A percentile compares a stretch with the other conserved stretches of the same genome.
These are phyloP conservation scores for Drosophila mimetica DNA, from an alignment of 2,888 invertebrate genomes.

Conservation along the genomic window DNA sequence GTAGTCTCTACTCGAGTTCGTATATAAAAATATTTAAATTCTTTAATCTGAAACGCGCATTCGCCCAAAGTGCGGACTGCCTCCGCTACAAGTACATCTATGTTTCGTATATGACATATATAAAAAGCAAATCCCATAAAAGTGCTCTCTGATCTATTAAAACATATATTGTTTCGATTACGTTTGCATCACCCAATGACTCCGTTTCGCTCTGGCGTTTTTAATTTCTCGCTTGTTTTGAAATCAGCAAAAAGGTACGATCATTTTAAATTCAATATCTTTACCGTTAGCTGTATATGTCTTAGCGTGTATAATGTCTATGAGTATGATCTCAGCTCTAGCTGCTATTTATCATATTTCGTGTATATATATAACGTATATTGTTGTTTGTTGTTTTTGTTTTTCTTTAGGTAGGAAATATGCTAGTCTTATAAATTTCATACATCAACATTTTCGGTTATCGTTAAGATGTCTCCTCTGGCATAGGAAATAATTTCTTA, in stretches of 20 bases:
- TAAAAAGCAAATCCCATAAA: conserved; percentile 74
- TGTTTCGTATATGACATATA: conserved; percentile 37
- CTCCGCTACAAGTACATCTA: conserved; percentile 36
- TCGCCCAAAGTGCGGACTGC: conserved; percentile 29
- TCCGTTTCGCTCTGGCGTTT: conserved; percentile 36
- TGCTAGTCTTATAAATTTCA: conserved; percentile 83
- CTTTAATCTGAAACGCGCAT: conserved; percentile 63
- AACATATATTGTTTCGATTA: conserved; percentile 72
- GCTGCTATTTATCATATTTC: conserved; percentile 58
- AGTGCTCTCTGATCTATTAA: conserved; percentile 59
- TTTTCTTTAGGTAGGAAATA: conserved; percentile 79
- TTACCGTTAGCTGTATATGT: conserved; percentile 30
- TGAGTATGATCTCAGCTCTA: conserved; percentile 60
- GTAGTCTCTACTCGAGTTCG: conserved; percentile 33
- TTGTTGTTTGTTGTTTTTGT: conserved; percentile 23
- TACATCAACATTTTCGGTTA: conserved; percentile 81
- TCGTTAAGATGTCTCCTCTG: conserved; percentile 48
- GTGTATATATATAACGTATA: conserved; percentile 59
- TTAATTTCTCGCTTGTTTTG: conserved; percentile 30
- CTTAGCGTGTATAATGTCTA: conserved; percentile 40
- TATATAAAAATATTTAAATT: conserved; percentile 78
- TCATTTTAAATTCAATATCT: conserved; percentile 66
- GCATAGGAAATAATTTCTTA: conserved; percentile 63
- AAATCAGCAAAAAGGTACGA: conserved; percentile 78
- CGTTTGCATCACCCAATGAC: conserved; percentile 60